These are phyloP conservation scores for Drosophila bocqueti DNA, from an alignment of 1,140 invertebrate genomes.

Conservation along the genomic window DNA sequence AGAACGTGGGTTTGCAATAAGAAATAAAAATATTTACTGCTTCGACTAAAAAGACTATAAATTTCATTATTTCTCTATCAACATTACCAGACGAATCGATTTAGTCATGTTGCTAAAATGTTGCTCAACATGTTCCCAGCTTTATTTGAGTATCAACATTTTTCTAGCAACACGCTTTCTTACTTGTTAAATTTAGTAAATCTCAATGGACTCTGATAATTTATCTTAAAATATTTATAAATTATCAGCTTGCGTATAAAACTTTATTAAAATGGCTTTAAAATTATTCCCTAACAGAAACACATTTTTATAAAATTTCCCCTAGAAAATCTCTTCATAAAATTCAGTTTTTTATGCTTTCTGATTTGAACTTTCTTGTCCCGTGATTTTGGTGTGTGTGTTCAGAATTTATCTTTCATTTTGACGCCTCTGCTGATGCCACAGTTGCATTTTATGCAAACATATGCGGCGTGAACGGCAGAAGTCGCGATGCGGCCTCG, in stretches of 20 bases:
- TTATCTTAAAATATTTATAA: too few species aligned
- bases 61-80: neutral
- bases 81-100: neutral
- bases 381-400: constrained; percentile 36
- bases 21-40: neutral
- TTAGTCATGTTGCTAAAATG: neutral
- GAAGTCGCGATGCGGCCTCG: constrained; percentile 40
- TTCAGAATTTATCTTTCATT: constrained; percentile 79
- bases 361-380: constrained; percentile 18
- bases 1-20: neutral
- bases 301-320: neutral
- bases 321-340: neutral
- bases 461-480: constrained; percentile 67
- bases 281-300: neutral
- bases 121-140: neutral
- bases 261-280: neutral
- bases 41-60: neutral
- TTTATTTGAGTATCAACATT: neutral
- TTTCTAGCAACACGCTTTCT: neutral
- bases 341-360: constrained; percentile 18
- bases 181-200: neutral
- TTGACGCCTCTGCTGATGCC: constrained; percentile 49
- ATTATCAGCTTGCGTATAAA: neutral
- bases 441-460: constrained; percentile 74
- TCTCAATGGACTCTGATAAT: too few species aligned